Base-by-base conservation (phyloP, 2,797 vertebrate genomes). In the Sebastes nivosus region DNA sequence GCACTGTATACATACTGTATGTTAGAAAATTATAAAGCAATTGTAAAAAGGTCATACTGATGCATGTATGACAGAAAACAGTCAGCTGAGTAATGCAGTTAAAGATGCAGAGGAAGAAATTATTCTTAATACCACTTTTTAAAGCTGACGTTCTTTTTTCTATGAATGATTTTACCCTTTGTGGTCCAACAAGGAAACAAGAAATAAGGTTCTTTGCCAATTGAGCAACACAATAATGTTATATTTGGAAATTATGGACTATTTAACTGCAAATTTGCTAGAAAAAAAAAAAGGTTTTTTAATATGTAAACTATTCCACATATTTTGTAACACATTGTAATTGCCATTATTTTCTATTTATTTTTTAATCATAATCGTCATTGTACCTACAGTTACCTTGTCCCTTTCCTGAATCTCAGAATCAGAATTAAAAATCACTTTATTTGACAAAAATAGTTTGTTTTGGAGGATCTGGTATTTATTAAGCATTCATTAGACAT, bases 261-360 rank as follows among this genome's bases (percentile, higher is more conserved):
- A 86, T 83, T 91, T 89, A 84, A 90, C 75, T 82, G 81, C 87
- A 92, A 92, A 93, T 90, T 88, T 92, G 71, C 67, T 84, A 80
- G 60, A 22, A 55, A 24, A 59, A 67, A 55, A 55, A 55, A 78
- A 61, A 72, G n/a, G 29, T 89, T 92, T 94, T 93, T 91, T 92
- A 93, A 93, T 85, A 93, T 95, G 93, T 95, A 93, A 95, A 94
- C 88, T 95, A 94, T 93, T 95, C 91, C 91, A 92, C 92, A 94
- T 95, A 95, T 95, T 96, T 95, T 96, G 86, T 95, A 96, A 94
- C 82, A 89, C 92, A 94, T 94, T 94, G 90, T 92, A 93, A 93
- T 92, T 93, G 83, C 82, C 89, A 92, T 94, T 88, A 91, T 94
- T 94, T 93, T 93, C 78, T 94, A 93, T 93, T 93, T 93, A 93